Evolutionary conservation across 2,113 vertebrate genomes (phyloP), one percentile per base, ranked within the genome.

Genomic region (Strigops habroptila): DNA sequence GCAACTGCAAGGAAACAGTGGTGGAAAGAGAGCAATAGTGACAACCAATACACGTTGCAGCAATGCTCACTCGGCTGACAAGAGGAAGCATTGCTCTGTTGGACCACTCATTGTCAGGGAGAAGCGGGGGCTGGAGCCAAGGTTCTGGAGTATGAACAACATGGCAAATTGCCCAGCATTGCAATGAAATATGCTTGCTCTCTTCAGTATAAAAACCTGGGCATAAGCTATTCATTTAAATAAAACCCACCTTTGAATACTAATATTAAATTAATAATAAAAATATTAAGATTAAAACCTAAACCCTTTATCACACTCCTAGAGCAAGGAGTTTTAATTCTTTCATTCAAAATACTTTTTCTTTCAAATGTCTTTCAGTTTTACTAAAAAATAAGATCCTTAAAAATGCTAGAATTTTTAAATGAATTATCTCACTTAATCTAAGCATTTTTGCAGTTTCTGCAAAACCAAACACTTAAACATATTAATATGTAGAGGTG

Each of bases 261-360:
- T 30, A 44, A 10, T 82, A 71, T 67, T 71, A 86, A 59, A 82
- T 67, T 64, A 60, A 39, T 51, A 87, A 51, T 71, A 35, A 37
- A 75, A 68, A 53, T 27, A 75, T 6, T 37, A 48, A 33, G 33
- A 60, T 65, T 60, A 18, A 81, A 70, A 82, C 3, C 2, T 13
- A 33, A 31, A 55, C 1, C 23, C 0, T 14, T 39, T 41, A 60
- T 81, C 44, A 30, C 1, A 6, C 11, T 73, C 24, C 8, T 27
- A 76, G 63, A 86, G 15, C 6, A 76, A 82, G 14, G 25, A 51
- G 3, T 35, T 64, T 39, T 41, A 74, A 41, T 33, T 93, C 7
- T 68, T 51, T 86, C 24, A 68, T 86, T 73, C 5, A 73, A 75
- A 73, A 37, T 82, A 24, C 15, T 31, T 73, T 82, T 83, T 63